Conservation (phyloP, 2,797 vertebrate species). For the Paratrypauchen microcephalus region DNA sequence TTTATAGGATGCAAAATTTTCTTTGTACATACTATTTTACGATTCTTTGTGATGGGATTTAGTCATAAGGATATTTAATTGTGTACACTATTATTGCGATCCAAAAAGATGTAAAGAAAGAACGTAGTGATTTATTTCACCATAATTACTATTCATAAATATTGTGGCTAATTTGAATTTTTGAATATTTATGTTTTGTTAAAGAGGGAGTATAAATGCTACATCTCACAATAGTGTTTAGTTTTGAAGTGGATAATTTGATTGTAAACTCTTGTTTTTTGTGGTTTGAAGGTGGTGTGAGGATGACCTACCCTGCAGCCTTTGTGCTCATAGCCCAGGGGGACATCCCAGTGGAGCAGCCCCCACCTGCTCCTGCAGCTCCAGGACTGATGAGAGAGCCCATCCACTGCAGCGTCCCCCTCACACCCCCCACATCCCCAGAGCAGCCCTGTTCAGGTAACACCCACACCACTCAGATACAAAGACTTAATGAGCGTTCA, state of each 20-base stretch:
- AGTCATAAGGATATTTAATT: background rate
- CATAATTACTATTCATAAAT: background rate
- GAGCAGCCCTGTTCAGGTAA: slow-evolving; percentile 89
- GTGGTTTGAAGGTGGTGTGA: slow-evolving; percentile 85
- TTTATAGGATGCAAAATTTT: background rate
- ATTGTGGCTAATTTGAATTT: background rate
- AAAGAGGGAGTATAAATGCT: background rate
- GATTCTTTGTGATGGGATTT: background rate
- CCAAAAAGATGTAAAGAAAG: background rate
- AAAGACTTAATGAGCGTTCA: background rate
- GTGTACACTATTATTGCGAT: background rate
- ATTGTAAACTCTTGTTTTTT: background rate
- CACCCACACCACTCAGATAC: slow-evolving; percentile 2
- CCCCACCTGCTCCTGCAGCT: slow-evolving; percentile 73
- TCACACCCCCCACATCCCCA: slow-evolving; percentile 94
- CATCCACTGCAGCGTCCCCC: slow-evolving; percentile 89
- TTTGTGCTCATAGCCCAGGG: slow-evolving; percentile 95
- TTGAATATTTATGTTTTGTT: background rate
- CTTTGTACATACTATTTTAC: background rate
- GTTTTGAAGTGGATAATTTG: background rate
- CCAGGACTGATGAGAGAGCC: slow-evolving; percentile 85
- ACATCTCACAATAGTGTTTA: background rate
- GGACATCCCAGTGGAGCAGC: slow-evolving; percentile 88
- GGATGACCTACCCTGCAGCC: slow-evolving; percentile 96
- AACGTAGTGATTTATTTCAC: background rate